These are phyloP conservation scores for Heliothis subflexa DNA, from an alignment of 1,140 invertebrate genomes.

Conservation along the genomic window DNA sequence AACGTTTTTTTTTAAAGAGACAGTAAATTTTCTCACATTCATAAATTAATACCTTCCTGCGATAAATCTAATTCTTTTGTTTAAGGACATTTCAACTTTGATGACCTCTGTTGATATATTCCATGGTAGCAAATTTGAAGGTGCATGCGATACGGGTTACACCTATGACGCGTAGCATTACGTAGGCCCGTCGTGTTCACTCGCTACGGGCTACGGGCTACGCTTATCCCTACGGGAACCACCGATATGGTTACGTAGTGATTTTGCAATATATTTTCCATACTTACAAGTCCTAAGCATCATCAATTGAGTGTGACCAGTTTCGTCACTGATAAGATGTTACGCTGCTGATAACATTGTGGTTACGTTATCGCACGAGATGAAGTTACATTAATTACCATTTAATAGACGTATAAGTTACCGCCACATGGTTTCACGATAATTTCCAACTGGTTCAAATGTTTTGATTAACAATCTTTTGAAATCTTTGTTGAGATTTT, in stretches of 20 bases:
- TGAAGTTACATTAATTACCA: conserved; percentile 14
- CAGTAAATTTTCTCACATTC: too few relatives aligned
- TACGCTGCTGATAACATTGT: conserved; percentile 7
- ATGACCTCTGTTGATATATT: too few relatives aligned
- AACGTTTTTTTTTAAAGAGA: too few relatives aligned
- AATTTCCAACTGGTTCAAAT: neutral
- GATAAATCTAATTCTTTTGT: neutral
- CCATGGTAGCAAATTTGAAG: too few relatives aligned
- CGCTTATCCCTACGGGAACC: conserved; percentile 2
- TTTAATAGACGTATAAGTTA: conserved; percentile 20
- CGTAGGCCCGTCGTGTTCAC: neutral
- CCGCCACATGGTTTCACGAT: neutral
- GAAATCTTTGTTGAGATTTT: neutral
- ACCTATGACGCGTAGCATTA: conserved; percentile 11
- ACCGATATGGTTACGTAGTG: neutral
- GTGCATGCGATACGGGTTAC: neutral
- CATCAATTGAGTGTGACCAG: neutral
- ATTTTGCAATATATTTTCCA: neutral
- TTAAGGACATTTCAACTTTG: neutral
- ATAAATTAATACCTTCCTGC: too few relatives aligned
- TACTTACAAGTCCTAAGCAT: neutral
- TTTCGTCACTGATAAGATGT: conserved; percentile 29
- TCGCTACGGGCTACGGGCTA: neutral
- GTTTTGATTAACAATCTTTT: neutral
- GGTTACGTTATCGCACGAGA: conserved; percentile 17